A percentile compares a stretch with the other conserved stretches of the same genome.
phyloP scores from a whole-genome alignment of 1,140 invertebrate genomes.

The Heliconius congener region DNA sequence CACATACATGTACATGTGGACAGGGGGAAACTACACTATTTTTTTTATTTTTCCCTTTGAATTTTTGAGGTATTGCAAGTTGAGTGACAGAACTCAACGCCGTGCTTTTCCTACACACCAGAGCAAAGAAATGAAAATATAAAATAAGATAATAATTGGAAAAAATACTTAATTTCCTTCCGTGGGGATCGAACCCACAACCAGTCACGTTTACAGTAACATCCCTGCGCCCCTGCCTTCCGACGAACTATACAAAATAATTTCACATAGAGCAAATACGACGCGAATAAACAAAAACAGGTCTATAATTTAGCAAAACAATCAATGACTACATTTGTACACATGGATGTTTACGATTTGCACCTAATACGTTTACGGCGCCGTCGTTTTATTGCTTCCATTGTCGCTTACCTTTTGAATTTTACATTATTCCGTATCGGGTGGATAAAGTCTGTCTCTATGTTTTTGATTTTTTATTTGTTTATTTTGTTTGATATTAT shows the following conservation, averaged over 20 bases:
- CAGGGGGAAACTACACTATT: no score
- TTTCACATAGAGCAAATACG: neutral
- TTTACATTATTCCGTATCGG: neutral
- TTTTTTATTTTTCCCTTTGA: no score
- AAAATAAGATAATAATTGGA: no score
- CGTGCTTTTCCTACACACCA: no score
- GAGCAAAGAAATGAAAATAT: no score
- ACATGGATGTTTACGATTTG: constrained; percentile 18
- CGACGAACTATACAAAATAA: neutral
- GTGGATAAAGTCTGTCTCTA: neutral
- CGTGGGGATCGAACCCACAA: no score
- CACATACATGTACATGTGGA: no score
- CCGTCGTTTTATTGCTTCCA: constrained; percentile 1
- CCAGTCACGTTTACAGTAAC: no score
- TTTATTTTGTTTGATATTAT: neutral
- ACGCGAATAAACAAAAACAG: neutral
- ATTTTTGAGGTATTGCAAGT: no score
- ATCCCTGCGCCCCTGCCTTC: accelerated
- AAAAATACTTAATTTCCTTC: no score
- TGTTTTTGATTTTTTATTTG: neutral
- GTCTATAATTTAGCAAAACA: constrained; percentile 5
- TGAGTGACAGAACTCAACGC: no score
- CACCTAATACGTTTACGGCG: constrained; percentile 16
- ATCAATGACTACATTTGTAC: neutral
- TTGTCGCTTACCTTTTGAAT: constrained; percentile 15